A percentile compares a stretch with the other conserved stretches of the same genome.
Evolutionary conservation across 2,113 vertebrate genomes (phyloP).

Genomic region (Ivindomyrus marchei): DNA sequence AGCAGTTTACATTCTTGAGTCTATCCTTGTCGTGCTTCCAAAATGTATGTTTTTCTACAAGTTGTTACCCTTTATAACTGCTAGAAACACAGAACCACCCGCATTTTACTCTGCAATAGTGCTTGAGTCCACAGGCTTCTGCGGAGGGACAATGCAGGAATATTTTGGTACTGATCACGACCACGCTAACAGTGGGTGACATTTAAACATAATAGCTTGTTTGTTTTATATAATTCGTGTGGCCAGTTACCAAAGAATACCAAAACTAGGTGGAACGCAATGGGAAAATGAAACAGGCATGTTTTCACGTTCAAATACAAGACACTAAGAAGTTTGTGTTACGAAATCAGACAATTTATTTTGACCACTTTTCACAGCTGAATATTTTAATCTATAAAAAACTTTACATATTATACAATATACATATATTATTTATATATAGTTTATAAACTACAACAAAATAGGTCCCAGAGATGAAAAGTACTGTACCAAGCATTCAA

Average conservation of each 20-base stretch:
- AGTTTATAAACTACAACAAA: slow-evolving; percentile 63
- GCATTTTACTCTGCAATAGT: not conserved
- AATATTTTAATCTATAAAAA: slow-evolving; percentile 62
- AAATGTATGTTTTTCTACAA: not conserved
- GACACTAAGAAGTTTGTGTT: not conserved
- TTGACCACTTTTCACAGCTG: slow-evolving; percentile 15
- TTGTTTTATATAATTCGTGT: not conserved
- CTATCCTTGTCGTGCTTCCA: not conserved
- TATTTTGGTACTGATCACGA: not conserved
- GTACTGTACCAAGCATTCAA: slow-evolving; percentile 72
- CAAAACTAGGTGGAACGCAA: not conserved
- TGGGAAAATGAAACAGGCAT: not conserved
- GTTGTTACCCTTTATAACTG: not conserved
- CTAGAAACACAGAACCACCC: not conserved
- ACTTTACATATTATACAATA: slow-evolving; percentile 23
- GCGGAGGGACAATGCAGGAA: not conserved
- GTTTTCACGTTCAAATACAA: not conserved
- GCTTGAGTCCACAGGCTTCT: not conserved
- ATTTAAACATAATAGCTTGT: slow-evolving; percentile 1
- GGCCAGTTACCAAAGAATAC: not conserved
- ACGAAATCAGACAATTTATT: slow-evolving; percentile 19
- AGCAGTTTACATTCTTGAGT: not conserved
- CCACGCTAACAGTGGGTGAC: not conserved
- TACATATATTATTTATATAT: slow-evolving; percentile 33
- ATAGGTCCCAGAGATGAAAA: slow-evolving; percentile 81